These are phyloP conservation scores for Oreochromis mossambicus DNA, from an alignment of 2,797 vertebrate genomes.

Conservation along the genomic window DNA sequence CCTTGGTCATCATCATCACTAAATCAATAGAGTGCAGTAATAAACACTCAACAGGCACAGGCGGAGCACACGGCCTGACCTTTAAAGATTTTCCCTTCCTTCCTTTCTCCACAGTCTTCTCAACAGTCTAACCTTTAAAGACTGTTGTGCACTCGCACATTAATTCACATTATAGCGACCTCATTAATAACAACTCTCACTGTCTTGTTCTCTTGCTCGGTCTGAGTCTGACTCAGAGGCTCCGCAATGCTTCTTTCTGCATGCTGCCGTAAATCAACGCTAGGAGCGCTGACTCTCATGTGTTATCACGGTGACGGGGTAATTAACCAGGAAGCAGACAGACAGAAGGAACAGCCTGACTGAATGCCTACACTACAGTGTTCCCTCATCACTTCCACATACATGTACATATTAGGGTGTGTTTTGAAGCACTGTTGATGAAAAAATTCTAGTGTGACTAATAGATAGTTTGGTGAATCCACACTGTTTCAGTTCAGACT, in stretches of 20 bases:
- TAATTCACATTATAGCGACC: conserved; percentile 82
- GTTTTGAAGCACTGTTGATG: background rate
- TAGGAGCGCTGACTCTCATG: conserved; percentile 66
- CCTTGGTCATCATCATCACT: conserved; percentile 73
- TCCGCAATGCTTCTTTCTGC: conserved; percentile 45
- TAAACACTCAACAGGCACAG: conserved; percentile 72
- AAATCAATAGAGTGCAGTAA: conserved; percentile 76
- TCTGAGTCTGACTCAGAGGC: conserved; percentile 59
- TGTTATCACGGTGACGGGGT: conserved; percentile 70
- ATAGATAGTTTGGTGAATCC: background rate
- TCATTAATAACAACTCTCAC: conserved; percentile 80
- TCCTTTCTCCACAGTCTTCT: conserved; percentile 59
- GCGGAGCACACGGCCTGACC: conserved; percentile 70
- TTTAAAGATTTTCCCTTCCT: conserved; percentile 77
- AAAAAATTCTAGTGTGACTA: background rate
- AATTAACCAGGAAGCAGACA: conserved; percentile 77
- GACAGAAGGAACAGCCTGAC: conserved; percentile 63
- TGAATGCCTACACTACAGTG: conserved; percentile 33
- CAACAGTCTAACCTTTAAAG: conserved; percentile 84
- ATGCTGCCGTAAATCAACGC: conserved; percentile 74
- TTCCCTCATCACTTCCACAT: conserved; percentile 17
- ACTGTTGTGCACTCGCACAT: conserved; percentile 81
- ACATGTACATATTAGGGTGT: background rate
- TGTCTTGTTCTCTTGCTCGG: conserved; percentile 61
- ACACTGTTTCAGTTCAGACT: background rate